Evolutionary conservation across 2,888 invertebrate genomes (phyloP), one percentile per base, ranked within the genome.

Genomic region (Protodeltote pygarga): DNA sequence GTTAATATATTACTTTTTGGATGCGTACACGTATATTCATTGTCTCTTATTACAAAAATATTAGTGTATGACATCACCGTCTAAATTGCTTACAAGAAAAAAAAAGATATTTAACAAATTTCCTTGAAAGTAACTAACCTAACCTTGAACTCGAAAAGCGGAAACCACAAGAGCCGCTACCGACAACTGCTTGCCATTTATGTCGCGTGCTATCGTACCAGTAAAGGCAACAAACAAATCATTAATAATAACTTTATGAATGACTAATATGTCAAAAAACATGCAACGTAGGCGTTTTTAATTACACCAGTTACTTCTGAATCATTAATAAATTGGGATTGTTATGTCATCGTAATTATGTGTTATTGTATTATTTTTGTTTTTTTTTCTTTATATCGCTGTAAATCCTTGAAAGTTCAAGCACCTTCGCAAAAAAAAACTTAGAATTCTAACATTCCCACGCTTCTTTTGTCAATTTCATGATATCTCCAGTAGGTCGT

Each of bases 221-320:
- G 33, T 25, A 41, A 21, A 24, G 27, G 6, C 47, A 40, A 31
- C 41, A 48, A 41, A 39, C 35, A 38, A 25, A 53, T 29, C 28
- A 49, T 59, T 44, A 54, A 25, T 44, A 3, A 29, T 34, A 10
- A 25, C 0, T 21, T 25, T 51, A 48, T 65, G 40, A 35, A 46
- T 64, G 60, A 66, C 52, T 57, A 49, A 57, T 38, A 24, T 32
- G 31, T 4, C 48, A 16, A 35, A 65, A 63, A 55, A 41, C 32
- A 20, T 20, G 23, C 5, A 3, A 21, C 28, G 64, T 66, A 42
- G 65, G 67, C 17, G 55, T 27, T 48, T 49, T 49, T 65, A 55
- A 60, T 60, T 48, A 40, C 10, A 42, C 13, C 13, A 28, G 10
- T 25, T 46, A 47, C 65, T 48, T 33, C 3, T 39, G 17, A 38